phyloP scores from a whole-genome alignment of 2,797 vertebrate species.

The Micrastur ruficollis region DNA sequence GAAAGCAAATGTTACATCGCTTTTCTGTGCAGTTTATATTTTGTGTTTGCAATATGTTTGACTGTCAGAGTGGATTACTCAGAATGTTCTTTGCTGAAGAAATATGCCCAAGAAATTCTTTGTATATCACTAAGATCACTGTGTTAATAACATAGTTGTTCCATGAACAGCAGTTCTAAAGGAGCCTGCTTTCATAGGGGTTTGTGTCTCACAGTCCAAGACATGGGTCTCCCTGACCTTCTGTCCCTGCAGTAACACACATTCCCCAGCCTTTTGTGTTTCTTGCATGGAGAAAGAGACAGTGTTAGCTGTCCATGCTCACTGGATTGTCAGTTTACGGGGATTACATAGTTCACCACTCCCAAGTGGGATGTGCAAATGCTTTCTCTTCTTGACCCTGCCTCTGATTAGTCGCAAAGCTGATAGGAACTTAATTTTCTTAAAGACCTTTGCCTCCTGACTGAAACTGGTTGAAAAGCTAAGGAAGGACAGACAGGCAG shows the following conservation, averaged over 20 bases:
- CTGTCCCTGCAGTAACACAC: background rate
- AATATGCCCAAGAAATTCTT: background rate
- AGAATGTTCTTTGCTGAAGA: background rate
- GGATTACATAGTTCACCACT: background rate
- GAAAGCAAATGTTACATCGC: background rate
- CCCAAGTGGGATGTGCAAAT: background rate
- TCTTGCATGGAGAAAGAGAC: background rate
- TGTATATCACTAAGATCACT: background rate
- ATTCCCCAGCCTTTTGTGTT: background rate
- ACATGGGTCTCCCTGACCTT: background rate
- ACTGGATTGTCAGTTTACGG: background rate
- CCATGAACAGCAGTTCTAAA: background rate
- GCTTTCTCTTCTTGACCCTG: constrained; percentile 3
- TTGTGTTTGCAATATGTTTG: background rate
- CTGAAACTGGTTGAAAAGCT: constrained; percentile 9
- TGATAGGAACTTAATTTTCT: constrained; percentile 56
- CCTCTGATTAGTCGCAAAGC: constrained; percentile 27
- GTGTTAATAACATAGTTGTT: background rate
- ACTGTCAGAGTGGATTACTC: background rate
- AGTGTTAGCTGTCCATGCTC: background rate
- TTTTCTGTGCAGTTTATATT: constrained; percentile 19
- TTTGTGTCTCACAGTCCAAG: background rate
- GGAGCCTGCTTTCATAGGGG: background rate
- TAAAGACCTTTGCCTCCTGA: constrained; percentile 39
- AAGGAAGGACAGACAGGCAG: background rate